phyloP scores from a whole-genome alignment of 35 echinoderm and acorn worm genomes.

The Ptychodera flava region DNA sequence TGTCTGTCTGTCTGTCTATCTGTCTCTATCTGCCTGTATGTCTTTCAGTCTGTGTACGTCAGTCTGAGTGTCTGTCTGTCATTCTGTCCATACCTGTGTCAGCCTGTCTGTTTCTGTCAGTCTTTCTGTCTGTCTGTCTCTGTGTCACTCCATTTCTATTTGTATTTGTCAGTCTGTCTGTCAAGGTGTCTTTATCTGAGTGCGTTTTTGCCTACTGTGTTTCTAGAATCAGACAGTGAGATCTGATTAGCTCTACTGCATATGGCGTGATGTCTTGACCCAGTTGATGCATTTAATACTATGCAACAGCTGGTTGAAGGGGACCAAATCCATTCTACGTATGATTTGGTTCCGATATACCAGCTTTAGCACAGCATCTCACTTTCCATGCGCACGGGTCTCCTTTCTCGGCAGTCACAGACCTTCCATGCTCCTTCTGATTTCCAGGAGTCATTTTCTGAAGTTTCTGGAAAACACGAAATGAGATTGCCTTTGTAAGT shows the following conservation, averaged over 20 bases:
- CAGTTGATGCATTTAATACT: slow-evolving; percentile 37
- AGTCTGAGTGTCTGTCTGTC: neutral
- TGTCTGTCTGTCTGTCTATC: neutral
- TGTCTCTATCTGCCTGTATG: neutral
- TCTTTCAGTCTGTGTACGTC: neutral
- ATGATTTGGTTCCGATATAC: slow-evolving; percentile 99
- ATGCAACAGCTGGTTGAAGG: slow-evolving; percentile 99
- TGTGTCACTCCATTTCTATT: neutral
- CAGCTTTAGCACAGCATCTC: slow-evolving; percentile 98
- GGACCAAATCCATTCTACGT: slow-evolving; percentile 98
- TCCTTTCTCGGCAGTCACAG: too few relatives aligned
- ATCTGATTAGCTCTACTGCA: too few relatives aligned
- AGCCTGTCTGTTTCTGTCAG: neutral
- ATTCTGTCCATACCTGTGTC: neutral
- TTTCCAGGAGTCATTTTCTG: too few relatives aligned
- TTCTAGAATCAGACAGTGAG: too few relatives aligned
- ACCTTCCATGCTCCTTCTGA: too few relatives aligned
- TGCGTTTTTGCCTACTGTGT: too few relatives aligned
- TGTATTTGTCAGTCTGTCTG: neutral
- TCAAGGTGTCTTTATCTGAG: neutral
- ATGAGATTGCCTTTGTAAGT: too few relatives aligned
- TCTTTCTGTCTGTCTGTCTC: neutral
- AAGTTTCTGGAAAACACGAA: too few relatives aligned
- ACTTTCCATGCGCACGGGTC: too few relatives aligned
- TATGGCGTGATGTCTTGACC: neutral